Base-by-base conservation (phyloP, 1,140 invertebrate species). In the Bombyx mori region DNA sequence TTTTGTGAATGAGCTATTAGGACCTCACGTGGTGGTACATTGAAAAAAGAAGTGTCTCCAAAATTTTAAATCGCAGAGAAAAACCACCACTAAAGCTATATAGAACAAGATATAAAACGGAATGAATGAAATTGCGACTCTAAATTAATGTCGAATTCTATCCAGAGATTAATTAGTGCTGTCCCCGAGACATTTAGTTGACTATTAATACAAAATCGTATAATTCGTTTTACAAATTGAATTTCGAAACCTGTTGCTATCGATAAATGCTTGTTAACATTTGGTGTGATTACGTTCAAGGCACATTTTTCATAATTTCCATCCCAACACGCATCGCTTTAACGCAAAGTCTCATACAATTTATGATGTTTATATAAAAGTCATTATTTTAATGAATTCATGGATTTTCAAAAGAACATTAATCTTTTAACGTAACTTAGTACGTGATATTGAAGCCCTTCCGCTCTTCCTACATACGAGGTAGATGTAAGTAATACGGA, bases 121-220 rank as follows among this genome's bases (percentile, higher is more conserved):
- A 57, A 54, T 45, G 43, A 18, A n/a, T 52, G 9, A 10, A 50
- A 58, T 58, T 56, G n/a, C 56, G 42, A 52, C 54, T 44, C 45
- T 63, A 66, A 77, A 78, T 77, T 76, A 75, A 75, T 75, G 66
- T 71, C 57, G 65, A 65, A 71, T 63, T 74, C 68, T 68, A 71
- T 76, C 68, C 60, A 55, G 68, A 79, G 78, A 83, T 83, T 83
- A 80, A 83, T 83, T 81, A 79, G 69, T 68, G 68, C 66, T 71
- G 67, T 75, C 77, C 67, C 68, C 71, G 64, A 69, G 71, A 78
- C 78, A 71, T 68, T 79, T 82, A 75, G 71, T 65, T 58, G 66
- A 66, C 71, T 67, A 80, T 80, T 79, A 77, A 79, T 82, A 72
- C 73, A 73, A 69, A 68, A 73, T 66, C 66, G 65, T 71, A 77